Evolutionary conservation across 37 sponge, comb jelly and placozoan genomes (phyloP).

Genomic region (Chondrosia reniformis): DNA sequence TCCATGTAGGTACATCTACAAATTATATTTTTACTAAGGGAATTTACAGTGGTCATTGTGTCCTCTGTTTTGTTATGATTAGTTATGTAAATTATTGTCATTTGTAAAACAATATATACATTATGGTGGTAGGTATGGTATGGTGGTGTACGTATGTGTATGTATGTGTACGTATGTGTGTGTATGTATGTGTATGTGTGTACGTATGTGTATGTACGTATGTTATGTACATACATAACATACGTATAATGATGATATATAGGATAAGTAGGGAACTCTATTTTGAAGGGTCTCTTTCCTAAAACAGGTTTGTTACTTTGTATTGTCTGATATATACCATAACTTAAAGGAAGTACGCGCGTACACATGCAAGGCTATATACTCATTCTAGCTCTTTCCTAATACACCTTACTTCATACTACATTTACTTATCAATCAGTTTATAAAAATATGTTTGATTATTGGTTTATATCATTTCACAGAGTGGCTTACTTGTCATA

Average conservation of each 20-base stretch:
- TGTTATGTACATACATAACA: background rate
- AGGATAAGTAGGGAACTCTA: no score
- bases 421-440: background rate
- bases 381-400: background rate
- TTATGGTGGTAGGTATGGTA: background rate
- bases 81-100: background rate
- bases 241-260: background rate
- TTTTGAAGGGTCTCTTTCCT: no score
- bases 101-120: background rate
- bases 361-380: background rate
- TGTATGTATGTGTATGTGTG: constrained; percentile 3
- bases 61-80: no score
- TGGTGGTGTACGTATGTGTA: background rate
- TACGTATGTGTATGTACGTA: background rate
- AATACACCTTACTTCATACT: background rate
- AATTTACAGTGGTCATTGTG: no score
- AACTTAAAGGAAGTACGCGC: background rate
- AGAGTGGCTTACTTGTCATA: no score
- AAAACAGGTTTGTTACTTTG: background rate
- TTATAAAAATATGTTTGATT: no score
- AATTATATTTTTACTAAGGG: no score
- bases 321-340: background rate
- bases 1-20: no score
- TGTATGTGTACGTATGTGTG: background rate
- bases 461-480: no score